Evolutionary conservation across 1,140 invertebrate genomes (phyloP), one percentile per base, ranked within the genome.

Genomic region (Yoshiicerus persimilis): DNA sequence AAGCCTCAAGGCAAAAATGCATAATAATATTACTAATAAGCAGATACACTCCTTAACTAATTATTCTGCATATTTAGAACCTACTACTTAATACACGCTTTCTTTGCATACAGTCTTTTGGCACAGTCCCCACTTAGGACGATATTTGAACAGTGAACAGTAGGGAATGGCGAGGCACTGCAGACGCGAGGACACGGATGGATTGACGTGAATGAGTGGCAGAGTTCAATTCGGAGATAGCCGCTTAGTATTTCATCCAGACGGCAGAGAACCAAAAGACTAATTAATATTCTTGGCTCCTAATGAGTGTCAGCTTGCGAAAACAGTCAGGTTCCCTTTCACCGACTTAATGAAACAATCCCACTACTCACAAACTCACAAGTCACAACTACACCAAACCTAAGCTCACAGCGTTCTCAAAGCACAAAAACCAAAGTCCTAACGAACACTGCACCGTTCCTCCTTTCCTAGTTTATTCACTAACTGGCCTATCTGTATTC

Each of bases 301-400:
- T 80, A 80, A 80, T 80, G 75, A 80, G 75, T 80, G 32, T 80
- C 75, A 80, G 75, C 75, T 80, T 80, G 75, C 75, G 75, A 80
- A 80, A 80, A 36, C 30, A 80, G 75, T 34, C 30, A 80, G 75
- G 32, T 80, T 80, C 13, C 75, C 25, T 30, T 13, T 32, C 75
- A 13, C 20, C 8, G 34, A 13, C 75, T 80, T 36, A 80, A 80
- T 80, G 75, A 80, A 80, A 80, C 32, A 80, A 36, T 34, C 75
- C 34, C 8, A 9, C 20, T n/a, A 36, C 13, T n/a, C n/a, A 56
- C 13, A 56, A n/a, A n/a, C n/a, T n/a, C n/a, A n/a, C n/a, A n/a
- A n/a, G n/a, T n/a, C 47, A 56, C 47, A 56, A 56, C 47, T 56
- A 16, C 20, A n/a, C 16, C 47, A 56, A 56, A 56, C 4, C 20